Percentiles rank a stretch among this genome's conserved stretches.
phyloP scores from a whole-genome alignment of 2,888 invertebrate species.

The Cotesia congregata region DNA sequence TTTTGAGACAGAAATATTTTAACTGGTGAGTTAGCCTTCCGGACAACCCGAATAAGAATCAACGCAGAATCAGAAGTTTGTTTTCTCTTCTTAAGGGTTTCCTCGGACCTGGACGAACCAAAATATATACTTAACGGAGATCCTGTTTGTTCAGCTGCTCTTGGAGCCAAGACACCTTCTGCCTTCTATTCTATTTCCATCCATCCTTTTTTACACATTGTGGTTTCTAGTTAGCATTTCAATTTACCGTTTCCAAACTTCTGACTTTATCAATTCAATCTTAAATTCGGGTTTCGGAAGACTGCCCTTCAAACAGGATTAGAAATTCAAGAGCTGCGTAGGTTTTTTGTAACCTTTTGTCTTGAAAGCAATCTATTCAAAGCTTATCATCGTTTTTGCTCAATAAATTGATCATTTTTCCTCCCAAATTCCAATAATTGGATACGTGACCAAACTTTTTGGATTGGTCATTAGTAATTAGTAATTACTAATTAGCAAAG shows the following conservation, averaged over 20 bases:
- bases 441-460: no score
- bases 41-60: no score
- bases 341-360: not conserved
- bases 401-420: not conserved
- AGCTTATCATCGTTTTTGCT: not conserved
- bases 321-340: not conserved
- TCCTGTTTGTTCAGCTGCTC: slow-evolving; percentile 52
- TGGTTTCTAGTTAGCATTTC: slow-evolving; percentile 36
- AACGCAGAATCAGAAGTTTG: no score
- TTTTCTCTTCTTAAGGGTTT: slow-evolving; percentile 2
- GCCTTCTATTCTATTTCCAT: slow-evolving; percentile 1
- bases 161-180: slow-evolving; percentile 29
- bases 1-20: no score
- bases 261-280: slow-evolving; percentile 35
- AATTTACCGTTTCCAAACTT: slow-evolving; percentile 43
- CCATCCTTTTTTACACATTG: not conserved
- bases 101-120: slow-evolving; percentile 46
- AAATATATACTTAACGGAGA: slow-evolving; percentile 48
- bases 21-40: no score
- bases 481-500: no score
- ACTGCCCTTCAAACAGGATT: not conserved
- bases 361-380: not conserved
- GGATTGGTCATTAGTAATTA: no score
- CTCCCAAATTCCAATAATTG: no score
- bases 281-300: slow-evolving; percentile 31